Percentiles rank a stretch among this genome's conserved stretches.
phyloP scores from a whole-genome alignment of 2,888 invertebrate genomes.

The Chaetoderma sp. region DNA sequence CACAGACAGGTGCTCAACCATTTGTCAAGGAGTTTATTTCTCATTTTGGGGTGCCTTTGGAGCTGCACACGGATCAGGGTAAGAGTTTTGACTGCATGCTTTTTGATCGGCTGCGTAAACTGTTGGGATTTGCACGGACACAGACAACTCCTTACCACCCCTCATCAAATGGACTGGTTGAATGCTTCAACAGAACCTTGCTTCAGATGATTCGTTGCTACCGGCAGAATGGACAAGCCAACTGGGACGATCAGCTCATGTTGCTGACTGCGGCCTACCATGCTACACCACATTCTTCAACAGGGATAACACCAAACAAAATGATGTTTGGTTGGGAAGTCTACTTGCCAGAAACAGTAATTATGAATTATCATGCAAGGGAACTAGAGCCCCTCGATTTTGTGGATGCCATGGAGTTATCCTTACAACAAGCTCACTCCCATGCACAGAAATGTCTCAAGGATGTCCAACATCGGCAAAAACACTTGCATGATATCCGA shows the following conservation, averaged over 20 bases:
- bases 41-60: slow-evolving; percentile 18
- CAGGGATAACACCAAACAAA: slow-evolving; percentile 29
- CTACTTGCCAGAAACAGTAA: slow-evolving; percentile 25
- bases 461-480: no score
- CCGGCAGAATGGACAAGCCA: slow-evolving; percentile 15
- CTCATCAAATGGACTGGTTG: slow-evolving; percentile 29
- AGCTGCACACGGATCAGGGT: slow-evolving; percentile 23
- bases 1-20: slow-evolving; percentile 2
- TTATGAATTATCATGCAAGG: no score
- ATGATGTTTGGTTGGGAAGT: slow-evolving; percentile 29
- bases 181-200: slow-evolving; percentile 34
- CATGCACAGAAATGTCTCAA: no score
- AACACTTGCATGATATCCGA: neutral
- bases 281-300: slow-evolving; percentile 18
- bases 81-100: slow-evolving; percentile 16
- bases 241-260: slow-evolving; percentile 29
- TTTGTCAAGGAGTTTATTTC: slow-evolving; percentile 16
- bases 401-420: no score
- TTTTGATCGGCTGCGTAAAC: slow-evolving; percentile 25
- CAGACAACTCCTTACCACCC: slow-evolving; percentile 18
- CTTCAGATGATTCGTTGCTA: slow-evolving; percentile 15
- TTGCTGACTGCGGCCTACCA: slow-evolving; percentile 34
- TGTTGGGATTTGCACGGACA: slow-evolving; percentile 26
- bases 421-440: no score
- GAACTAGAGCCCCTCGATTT: no score